Percentiles rank a stretch among this genome's conserved stretches.
phyloP scores from a whole-genome alignment of 2,797 vertebrate genomes.

The Harpia harpyja region DNA sequence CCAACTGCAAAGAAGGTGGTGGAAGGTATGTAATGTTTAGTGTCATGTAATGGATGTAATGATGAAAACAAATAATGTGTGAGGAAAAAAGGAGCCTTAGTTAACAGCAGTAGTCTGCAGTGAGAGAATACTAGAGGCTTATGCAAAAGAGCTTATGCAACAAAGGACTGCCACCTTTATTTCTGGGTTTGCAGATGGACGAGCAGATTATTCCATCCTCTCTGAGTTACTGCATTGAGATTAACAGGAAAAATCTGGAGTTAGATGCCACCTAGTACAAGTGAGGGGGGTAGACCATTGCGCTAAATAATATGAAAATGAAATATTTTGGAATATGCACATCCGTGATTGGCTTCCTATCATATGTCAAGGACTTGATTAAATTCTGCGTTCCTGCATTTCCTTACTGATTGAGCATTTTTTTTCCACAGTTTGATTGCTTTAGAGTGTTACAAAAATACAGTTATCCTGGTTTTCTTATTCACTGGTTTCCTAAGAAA shows the following conservation, averaged over 20 bases:
- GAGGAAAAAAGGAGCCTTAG: not conserved
- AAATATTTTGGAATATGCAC: not conserved
- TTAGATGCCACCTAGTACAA: not conserved
- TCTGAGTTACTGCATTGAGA: not conserved
- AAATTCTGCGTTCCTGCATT: conserved; percentile 6
- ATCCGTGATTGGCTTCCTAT: not conserved
- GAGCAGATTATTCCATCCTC: not conserved
- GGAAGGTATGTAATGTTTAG: conserved; percentile 84
- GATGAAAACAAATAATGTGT: not conserved
- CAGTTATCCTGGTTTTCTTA: not conserved
- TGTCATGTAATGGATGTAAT: not conserved
- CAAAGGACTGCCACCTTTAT: not conserved
- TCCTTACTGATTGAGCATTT: conserved; percentile 21
- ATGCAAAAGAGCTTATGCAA: not conserved
- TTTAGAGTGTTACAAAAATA: not conserved
- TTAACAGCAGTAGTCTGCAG: not conserved
- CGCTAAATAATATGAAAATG: conserved; percentile 4
- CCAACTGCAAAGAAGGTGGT: conserved; percentile 98
- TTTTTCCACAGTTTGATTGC: not conserved
- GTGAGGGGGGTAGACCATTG: not conserved
- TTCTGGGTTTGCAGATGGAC: not conserved
- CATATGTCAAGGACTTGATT: conserved; percentile 16
- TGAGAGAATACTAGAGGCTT: not conserved
- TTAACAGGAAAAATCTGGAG: not conserved
- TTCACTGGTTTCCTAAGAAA: not conserved